phyloP scores from a whole-genome alignment of 2,113 vertebrate genomes.

The Nyctereutes procyonoides region DNA sequence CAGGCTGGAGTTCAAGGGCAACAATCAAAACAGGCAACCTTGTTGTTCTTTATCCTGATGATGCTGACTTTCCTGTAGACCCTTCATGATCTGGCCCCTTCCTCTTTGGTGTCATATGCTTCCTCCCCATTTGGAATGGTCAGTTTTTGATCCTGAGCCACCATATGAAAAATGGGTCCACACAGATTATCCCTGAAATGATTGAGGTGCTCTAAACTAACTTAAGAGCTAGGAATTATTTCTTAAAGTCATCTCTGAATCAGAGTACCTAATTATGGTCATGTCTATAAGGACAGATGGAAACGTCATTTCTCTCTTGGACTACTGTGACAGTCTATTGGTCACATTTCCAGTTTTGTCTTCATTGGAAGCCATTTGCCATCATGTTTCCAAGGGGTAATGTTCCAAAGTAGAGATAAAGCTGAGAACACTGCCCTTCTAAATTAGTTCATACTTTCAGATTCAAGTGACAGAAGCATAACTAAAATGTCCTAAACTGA shows the following conservation, averaged over 20 bases:
- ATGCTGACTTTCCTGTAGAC: neutral
- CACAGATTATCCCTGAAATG: neutral
- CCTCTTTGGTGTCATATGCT: neutral
- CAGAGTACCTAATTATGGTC: neutral
- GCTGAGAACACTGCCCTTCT: neutral
- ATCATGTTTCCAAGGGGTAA: neutral
- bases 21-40: neutral
- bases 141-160: neutral
- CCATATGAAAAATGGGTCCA: neutral
- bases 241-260: neutral
- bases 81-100: neutral
- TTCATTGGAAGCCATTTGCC: neutral
- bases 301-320: neutral
- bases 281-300: neutral
- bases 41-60: neutral
- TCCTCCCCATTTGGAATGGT: neutral
- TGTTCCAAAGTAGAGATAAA: neutral
- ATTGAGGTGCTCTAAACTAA: neutral
- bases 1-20: neutral
- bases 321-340: neutral
- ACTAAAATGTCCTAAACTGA: neutral
- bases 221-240: neutral
- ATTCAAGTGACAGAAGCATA: neutral
- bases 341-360: conserved; percentile 7
- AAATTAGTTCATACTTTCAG: neutral